Conservation (phyloP, 2,797 vertebrate genomes). For the Allobates femoralis region DNA sequence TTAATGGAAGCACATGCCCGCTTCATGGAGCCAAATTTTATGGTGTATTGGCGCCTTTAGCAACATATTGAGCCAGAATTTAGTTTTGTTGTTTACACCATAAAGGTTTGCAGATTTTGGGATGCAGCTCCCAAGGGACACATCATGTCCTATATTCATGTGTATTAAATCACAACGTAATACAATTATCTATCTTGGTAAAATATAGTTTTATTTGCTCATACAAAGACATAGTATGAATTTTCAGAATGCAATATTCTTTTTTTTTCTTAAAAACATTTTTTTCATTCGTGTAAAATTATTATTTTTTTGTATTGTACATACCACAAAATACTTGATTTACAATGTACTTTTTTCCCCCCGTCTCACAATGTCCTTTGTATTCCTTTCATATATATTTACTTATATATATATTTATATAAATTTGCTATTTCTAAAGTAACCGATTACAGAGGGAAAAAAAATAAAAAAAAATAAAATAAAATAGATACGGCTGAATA, state of each 20-base stretch:
- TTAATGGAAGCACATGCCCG: no score
- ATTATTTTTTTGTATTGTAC: slow-evolving; percentile 84
- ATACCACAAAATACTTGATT: slow-evolving; percentile 96
- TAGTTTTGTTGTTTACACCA: no score
- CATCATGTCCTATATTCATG: no score
- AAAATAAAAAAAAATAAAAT: slow-evolving; percentile 67
- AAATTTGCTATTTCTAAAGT: slow-evolving; percentile 83
- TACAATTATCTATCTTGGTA: slow-evolving; percentile 75
- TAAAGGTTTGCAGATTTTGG: neutral
- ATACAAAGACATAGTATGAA: slow-evolving; percentile 98
- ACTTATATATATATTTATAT: slow-evolving; percentile 78
- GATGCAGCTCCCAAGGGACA: neutral
- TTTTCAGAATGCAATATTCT: slow-evolving; percentile 91
- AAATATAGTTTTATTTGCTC: slow-evolving; percentile 99
- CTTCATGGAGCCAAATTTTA: no score
- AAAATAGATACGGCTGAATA: slow-evolving; percentile 83
- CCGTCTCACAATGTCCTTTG: slow-evolving; percentile 64
- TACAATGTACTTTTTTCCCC: slow-evolving; percentile 71
- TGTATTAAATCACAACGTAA: neutral
- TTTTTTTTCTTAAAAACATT: slow-evolving; percentile 85
- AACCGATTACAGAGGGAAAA: slow-evolving; percentile 83
- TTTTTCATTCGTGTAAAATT: no score
- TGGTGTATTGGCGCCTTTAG: no score
- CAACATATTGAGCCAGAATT: no score
- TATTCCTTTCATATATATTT: slow-evolving; percentile 56